A percentile compares a stretch with the other conserved stretches of the same genome.
Conservation (phyloP, 2,888 invertebrate genomes). For the Halocaridina rubra region DNA sequence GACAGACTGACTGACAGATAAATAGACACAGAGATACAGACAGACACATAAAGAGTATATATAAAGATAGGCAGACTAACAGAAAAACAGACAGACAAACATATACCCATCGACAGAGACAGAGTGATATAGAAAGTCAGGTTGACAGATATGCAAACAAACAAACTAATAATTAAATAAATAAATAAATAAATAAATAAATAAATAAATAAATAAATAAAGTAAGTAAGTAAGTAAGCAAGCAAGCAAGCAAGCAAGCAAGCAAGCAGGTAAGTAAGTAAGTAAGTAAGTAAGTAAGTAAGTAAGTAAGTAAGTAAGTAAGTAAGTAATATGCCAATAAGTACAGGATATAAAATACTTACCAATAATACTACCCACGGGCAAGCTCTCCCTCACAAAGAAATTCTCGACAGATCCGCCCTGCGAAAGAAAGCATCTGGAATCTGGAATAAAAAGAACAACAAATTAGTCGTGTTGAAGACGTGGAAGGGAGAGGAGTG, state of each 20-base stretch:
- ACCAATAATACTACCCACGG: constrained; percentile 83
- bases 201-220: too few species aligned
- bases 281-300: background rate
- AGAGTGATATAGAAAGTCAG: background rate
- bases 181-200: background rate
- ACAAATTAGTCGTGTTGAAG: background rate
- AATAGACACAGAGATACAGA: background rate
- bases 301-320: background rate
- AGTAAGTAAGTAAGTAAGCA: too few species aligned
- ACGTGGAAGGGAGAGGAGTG: too few species aligned
- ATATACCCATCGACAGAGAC: too few species aligned
- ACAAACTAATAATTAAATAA: background rate
- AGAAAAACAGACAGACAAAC: too few species aligned
- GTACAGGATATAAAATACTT: background rate
- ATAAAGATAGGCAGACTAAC: too few species aligned
- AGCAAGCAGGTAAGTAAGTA: too few species aligned
- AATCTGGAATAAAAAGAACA: constrained; percentile 72
- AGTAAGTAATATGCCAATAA: background rate
- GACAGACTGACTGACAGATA: background rate
- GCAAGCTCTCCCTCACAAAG: constrained; percentile 86
- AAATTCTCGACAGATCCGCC: constrained; percentile 92
- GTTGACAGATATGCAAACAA: background rate
- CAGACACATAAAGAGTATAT: too few species aligned
- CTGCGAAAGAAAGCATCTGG: constrained; percentile 88
- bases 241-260: too few species aligned